These are phyloP conservation scores for Malacoraja senta DNA, from an alignment of 2,797 vertebrate genomes.

Conservation along the genomic window DNA sequence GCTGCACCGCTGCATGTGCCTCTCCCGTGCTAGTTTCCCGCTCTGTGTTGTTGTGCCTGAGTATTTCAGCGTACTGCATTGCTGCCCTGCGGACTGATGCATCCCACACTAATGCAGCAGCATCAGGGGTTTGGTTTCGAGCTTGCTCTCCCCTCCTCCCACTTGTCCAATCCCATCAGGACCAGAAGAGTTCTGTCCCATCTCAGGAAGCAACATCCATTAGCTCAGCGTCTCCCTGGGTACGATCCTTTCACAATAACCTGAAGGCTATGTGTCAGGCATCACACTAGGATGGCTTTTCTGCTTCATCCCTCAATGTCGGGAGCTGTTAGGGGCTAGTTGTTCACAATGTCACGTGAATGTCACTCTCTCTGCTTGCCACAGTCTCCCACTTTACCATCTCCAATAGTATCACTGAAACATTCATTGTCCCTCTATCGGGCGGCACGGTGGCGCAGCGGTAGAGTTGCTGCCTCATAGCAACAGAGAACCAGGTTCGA, in stretches of 20 bases:
- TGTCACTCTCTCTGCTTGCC: background rate
- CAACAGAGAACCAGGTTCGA: no score
- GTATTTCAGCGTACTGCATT: background rate
- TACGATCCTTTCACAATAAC: constrained; percentile 60
- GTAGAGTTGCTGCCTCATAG: no score
- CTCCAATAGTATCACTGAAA: background rate
- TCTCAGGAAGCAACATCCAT: constrained; percentile 44
- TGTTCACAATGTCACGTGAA: constrained; percentile 61
- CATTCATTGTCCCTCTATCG: no score
- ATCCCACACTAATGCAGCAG: no score
- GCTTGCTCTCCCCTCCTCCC: background rate
- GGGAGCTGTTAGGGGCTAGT: constrained; percentile 62
- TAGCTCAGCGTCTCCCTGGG: constrained; percentile 57
- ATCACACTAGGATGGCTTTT: constrained; percentile 61
- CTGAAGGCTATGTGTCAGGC: constrained; percentile 67
- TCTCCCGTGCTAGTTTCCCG: background rate
- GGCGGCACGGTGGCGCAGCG: no score
- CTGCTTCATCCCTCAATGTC: constrained; percentile 67
- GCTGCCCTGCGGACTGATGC: no score
- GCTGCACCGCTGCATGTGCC: no score
- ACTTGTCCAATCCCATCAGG: constrained; percentile 42
- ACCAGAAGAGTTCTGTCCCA: constrained; percentile 40
- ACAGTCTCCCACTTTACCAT: background rate
- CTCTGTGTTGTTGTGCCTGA: background rate
- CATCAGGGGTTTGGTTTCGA: no score